These are phyloP conservation scores for Torymus tubicola DNA, from an alignment of 2,888 invertebrate species.

Conservation along the genomic window DNA sequence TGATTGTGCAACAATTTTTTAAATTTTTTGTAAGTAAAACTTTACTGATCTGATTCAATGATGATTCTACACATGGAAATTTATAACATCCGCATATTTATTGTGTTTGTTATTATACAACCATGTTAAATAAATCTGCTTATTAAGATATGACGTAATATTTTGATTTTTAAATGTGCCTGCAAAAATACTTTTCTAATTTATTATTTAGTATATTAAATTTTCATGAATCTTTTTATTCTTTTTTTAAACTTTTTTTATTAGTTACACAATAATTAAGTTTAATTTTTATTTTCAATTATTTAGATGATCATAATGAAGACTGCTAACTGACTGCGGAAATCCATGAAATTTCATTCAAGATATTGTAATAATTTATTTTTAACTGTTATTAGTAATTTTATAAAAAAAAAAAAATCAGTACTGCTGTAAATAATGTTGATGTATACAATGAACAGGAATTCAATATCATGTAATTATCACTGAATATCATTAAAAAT, in stretches of 20 bases:
- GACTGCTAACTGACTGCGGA: constrained; percentile 45
- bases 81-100: background rate
- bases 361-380: constrained; percentile 49
- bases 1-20: constrained; percentile 71
- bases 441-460: constrained; percentile 16
- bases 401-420: constrained; percentile 39
- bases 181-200: too few species aligned
- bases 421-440: constrained; percentile 46
- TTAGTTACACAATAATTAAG: background rate
- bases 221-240: background rate
- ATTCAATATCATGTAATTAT: too few species aligned
- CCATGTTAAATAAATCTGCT: background rate
- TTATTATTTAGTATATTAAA: background rate
- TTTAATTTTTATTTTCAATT: constrained; percentile 1
- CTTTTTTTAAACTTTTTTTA: background rate
- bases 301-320: constrained; percentile 46
- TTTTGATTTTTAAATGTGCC: too few species aligned
- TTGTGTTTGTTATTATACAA: constrained; percentile 18
- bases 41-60: background rate
- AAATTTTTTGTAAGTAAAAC: constrained; percentile 71
- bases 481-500: too few species aligned
- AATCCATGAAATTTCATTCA: constrained; percentile 43
- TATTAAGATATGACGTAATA: background rate
- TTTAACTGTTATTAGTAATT: constrained; percentile 37
- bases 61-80: constrained; percentile 5